Conservation (phyloP, 2,113 vertebrate species). For the Chloropsis hardwickii region DNA sequence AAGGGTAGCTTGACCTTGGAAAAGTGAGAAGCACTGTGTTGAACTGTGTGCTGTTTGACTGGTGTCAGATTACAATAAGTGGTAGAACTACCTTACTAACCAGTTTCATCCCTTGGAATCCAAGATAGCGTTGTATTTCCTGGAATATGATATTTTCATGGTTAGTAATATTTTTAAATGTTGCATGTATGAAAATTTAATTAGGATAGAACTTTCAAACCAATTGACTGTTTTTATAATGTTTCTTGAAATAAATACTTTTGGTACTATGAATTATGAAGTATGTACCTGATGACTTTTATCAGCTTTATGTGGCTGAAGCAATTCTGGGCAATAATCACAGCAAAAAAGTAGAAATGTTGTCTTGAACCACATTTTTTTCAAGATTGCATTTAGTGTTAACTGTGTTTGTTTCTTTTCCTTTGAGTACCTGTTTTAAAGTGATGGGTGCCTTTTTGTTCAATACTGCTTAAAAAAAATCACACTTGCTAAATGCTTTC, state of each 20-base stretch:
- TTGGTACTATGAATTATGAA: background rate
- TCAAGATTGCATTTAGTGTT: accelerated
- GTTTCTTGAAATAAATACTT: background rate
- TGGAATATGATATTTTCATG: background rate
- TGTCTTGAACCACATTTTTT: background rate
- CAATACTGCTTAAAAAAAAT: background rate
- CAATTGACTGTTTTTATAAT: background rate
- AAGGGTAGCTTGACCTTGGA: background rate
- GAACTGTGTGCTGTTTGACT: background rate
- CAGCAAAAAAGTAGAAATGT: background rate
- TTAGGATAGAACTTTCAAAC: background rate
- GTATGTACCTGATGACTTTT: background rate
- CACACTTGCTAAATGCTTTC: background rate
- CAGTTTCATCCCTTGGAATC: background rate
- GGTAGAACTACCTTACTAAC: background rate
- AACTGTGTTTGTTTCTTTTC: background rate
- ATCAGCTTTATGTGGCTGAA: background rate
- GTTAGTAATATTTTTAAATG: background rate
- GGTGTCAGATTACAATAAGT: background rate
- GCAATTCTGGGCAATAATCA: background rate
- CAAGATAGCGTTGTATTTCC: background rate
- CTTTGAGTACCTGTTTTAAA: background rate
- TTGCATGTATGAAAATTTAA: background rate
- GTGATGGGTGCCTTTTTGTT: background rate
- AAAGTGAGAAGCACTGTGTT: background rate